Evolutionary conservation across 2,888 invertebrate species (phyloP).

Genomic region (Carcina quercana): DNA sequence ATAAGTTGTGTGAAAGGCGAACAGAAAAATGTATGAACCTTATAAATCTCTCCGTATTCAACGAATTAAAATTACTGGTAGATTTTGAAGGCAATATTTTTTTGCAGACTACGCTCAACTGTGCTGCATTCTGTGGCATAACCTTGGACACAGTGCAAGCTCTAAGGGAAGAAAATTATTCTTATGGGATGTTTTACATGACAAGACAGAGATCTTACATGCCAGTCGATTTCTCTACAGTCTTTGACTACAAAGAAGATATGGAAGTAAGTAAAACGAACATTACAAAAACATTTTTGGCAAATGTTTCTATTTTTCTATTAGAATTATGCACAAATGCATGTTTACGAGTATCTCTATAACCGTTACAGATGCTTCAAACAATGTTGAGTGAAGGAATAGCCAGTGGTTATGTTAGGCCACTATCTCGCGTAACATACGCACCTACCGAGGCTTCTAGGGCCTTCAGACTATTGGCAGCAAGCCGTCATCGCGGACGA

Average conservation of each 20-base stretch:
- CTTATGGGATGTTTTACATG: conserved; percentile 27
- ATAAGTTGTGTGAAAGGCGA: conserved; percentile 31
- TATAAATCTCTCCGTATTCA: no score
- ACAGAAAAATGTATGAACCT: conserved; percentile 34
- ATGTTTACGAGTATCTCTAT: neutral
- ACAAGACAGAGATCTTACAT: conserved; percentile 19
- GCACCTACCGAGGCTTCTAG: conserved; percentile 26
- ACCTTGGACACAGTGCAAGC: conserved; percentile 28
- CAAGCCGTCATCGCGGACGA: conserved; percentile 41
- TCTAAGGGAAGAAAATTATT: conserved; percentile 24
- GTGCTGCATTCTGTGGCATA: conserved; percentile 19
- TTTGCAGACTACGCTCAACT: conserved; percentile 24
- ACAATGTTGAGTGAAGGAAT: conserved; percentile 39
- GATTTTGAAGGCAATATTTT: conserved; percentile 2
- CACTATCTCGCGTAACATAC: conserved; percentile 36
- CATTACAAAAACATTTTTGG: neutral
- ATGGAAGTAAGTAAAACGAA: conserved; percentile 2
- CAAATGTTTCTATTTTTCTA: neutral
- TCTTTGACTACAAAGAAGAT: conserved; percentile 21
- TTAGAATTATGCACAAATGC: neutral
- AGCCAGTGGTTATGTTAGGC: conserved; percentile 39
- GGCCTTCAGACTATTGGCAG: conserved; percentile 38
- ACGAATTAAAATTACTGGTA: no score
- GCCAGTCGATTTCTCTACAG: conserved; percentile 25
- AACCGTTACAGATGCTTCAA: conserved; percentile 27